Conservation (phyloP, 2,888 invertebrate genomes). For the Caenorhabditis wallacei region DNA sequence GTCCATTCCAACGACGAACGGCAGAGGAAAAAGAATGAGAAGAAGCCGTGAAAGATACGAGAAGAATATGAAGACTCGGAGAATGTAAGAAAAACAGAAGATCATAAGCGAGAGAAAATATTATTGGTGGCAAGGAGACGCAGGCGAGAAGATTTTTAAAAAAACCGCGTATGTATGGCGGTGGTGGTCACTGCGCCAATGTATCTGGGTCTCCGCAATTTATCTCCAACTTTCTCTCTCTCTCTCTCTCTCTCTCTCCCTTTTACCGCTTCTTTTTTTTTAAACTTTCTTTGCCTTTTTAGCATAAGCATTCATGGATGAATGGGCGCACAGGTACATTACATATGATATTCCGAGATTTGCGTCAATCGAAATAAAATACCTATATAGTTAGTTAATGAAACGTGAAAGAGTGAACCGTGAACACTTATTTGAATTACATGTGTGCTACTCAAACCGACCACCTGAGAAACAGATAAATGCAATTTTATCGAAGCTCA, state of each 20-base stretch:
- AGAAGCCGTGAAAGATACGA: slow-evolving; percentile 27
- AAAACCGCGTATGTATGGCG: slow-evolving; percentile 45
- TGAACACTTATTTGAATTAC: too few relatives aligned
- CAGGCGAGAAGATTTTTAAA: slow-evolving; percentile 25
- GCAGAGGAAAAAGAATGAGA: slow-evolving; percentile 47
- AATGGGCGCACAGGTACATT: not conserved
- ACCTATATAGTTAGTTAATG: too few relatives aligned
- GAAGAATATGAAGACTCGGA: slow-evolving; percentile 25
- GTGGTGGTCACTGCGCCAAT: slow-evolving; percentile 30
- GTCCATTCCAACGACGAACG: slow-evolving; percentile 41
- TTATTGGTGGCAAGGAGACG: slow-evolving; percentile 1
- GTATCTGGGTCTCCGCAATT: slow-evolving; percentile 8
- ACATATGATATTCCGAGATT: not conserved
- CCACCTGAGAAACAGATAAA: too few relatives aligned
- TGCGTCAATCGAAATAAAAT: too few relatives aligned
- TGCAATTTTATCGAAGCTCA: too few relatives aligned
- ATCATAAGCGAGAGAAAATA: slow-evolving; percentile 38
- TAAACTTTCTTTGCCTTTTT: not conserved
- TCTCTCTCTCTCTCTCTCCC: slow-evolving; percentile 8
- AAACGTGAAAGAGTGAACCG: too few relatives aligned
- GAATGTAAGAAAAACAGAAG: slow-evolving; percentile 54
- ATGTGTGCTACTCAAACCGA: too few relatives aligned
- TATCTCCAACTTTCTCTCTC: slow-evolving; percentile 4
- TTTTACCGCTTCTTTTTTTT: slow-evolving; percentile 8
- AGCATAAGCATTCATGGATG: slow-evolving; percentile 13